Conservation (phyloP, 1,140 invertebrate species). For the Ceratoteleas bidentatus region DNA sequence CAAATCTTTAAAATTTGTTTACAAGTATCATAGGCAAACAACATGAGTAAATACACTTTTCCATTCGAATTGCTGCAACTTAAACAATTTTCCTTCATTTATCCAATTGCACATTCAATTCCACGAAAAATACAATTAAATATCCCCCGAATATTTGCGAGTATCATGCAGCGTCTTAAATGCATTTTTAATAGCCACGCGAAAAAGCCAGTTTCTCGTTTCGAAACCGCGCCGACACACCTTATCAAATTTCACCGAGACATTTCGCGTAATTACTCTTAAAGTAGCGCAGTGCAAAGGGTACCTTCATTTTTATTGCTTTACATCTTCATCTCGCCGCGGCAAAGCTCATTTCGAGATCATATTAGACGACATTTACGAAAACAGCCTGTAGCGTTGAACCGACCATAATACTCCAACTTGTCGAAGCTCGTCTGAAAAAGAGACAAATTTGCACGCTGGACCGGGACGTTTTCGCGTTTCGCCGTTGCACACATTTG, state of each 20-base stretch:
- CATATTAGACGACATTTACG: not conserved
- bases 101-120: too few species aligned
- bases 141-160: too few species aligned
- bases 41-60: too few species aligned
- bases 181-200: too few species aligned
- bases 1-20: too few species aligned
- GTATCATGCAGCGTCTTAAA: too few species aligned
- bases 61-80: too few species aligned
- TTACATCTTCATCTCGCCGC: slow-evolving; percentile 23
- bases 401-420: not conserved
- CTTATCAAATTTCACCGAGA: not conserved
- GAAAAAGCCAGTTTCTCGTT: not conserved
- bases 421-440: not conserved
- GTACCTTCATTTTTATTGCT: slow-evolving; percentile 27
- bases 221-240: not conserved
- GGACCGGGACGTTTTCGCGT: not conserved
- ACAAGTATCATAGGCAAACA: too few species aligned
- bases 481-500: not conserved
- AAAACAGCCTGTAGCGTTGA: not conserved
- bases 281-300: not conserved
- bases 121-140: too few species aligned
- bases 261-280: not conserved
- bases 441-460: not conserved
- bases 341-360: not conserved
- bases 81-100: too few species aligned